phyloP scores from a whole-genome alignment of 2,113 vertebrate species.

The Elanoides forficatus region DNA sequence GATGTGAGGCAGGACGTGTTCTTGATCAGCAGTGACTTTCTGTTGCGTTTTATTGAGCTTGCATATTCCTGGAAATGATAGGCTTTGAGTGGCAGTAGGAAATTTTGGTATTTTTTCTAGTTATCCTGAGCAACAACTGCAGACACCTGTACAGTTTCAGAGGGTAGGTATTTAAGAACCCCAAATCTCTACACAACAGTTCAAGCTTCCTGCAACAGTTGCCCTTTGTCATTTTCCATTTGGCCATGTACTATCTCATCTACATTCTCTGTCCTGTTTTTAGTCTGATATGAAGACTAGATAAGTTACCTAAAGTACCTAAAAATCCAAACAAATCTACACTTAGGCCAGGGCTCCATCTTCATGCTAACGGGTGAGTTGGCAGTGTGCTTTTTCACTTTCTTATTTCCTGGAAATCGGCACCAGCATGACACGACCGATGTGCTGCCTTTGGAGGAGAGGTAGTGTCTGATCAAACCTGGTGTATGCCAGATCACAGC shows the following conservation, averaged over 20 bases:
- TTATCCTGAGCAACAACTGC: not conserved
- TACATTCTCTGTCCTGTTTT: not conserved
- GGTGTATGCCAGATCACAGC: not conserved
- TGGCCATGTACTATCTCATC: not conserved
- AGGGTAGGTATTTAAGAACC: not conserved
- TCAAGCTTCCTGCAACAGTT: not conserved
- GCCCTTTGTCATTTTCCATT: not conserved
- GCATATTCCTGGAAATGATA: not conserved
- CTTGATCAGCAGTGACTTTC: not conserved
- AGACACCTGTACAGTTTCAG: not conserved
- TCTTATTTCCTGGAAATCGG: not conserved
- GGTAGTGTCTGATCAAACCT: not conserved
- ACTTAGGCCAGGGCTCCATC: not conserved
- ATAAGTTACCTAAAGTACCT: not conserved
- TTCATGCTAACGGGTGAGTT: not conserved
- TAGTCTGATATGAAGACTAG: not conserved
- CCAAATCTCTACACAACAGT: not conserved
- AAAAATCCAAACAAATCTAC: not conserved
- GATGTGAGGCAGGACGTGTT: not conserved
- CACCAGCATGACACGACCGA: accelerated
- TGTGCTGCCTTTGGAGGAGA: not conserved
- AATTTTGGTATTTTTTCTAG: not conserved
- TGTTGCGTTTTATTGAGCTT: not conserved
- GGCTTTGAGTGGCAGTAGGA: not conserved
- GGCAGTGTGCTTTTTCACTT: not conserved